These are phyloP conservation scores for Aphaenogaster floridana DNA, from an alignment of 1,140 invertebrate genomes.

Conservation along the genomic window DNA sequence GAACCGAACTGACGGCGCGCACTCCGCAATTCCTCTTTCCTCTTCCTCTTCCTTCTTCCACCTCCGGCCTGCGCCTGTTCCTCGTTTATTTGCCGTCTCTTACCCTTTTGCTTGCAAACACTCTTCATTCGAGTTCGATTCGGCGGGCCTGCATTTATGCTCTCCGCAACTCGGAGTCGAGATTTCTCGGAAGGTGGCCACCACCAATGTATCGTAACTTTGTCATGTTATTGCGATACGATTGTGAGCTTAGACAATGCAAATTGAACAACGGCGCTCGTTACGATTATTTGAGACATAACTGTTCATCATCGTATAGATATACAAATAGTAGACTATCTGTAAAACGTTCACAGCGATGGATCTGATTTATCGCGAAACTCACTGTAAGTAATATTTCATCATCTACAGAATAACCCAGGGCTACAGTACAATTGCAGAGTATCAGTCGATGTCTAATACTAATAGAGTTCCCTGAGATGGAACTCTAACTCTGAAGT, in stretches of 20 bases:
- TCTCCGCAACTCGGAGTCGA: not conserved
- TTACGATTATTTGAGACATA: constrained; percentile 7
- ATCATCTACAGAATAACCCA: constrained; percentile 18
- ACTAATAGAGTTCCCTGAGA: constrained; percentile 49
- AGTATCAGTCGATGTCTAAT: constrained; percentile 31
- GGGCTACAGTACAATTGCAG: constrained; percentile 16
- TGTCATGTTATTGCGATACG: not conserved
- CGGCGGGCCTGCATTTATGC: constrained; percentile 13
- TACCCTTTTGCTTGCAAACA: constrained; percentile 44
- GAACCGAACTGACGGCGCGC: constrained; percentile 78
- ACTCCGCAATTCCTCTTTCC: constrained; percentile 53
- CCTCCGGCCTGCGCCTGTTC: constrained; percentile 49
- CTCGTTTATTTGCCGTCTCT: constrained; percentile 39
- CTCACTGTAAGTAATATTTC: constrained; percentile 31
- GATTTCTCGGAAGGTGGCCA: not conserved
- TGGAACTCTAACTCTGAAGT: constrained; percentile 13
- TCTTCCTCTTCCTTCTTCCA: constrained; percentile 55
- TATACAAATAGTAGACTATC: constrained; percentile 2
- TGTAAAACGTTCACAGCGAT: not conserved
- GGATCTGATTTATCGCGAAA: constrained; percentile 26
- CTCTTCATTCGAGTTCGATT: constrained; percentile 57
- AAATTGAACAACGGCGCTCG: not conserved
- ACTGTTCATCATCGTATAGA: not conserved
- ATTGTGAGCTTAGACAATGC: not conserved
- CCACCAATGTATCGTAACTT: not conserved